Base-by-base conservation (phyloP, 2,888 invertebrate species). In the Hypsopygia costalis region DNA sequence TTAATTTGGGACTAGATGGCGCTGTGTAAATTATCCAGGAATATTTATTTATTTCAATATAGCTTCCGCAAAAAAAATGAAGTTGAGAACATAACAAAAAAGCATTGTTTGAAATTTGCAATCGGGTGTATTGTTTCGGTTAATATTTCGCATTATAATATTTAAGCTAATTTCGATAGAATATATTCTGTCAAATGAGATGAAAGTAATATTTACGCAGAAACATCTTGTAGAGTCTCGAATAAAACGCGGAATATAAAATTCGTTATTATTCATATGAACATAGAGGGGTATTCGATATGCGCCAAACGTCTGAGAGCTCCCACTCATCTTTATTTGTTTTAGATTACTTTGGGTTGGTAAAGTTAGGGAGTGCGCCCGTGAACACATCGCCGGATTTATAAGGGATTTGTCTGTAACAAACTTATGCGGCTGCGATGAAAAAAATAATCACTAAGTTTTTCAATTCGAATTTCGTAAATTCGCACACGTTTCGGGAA, bases 291-390 rank as follows among this genome's bases (percentile, higher is more conserved):
- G 64, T 67, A 72, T 75, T 78, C 69, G 73, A 79, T 79, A 82
- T 79, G 74, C 80, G 66, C 62, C 61, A 63, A 76, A 71, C 74
- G 76, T 81, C 61, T 71, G 67, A 62, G 68, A 70, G 71, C 66
- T 72, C 65, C 78, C 73, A 72, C 81, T 81, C 78, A 77, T 78
- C 77, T 81, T 81, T 85, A 83, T 85, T 81, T 83, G 81, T 81
- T 81, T 85, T 79, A 81, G 79, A 85, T 85, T 83, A 85, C 83
- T 83, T 83, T 77, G 81, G 81, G 80, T 62, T 60, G 53, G 55
- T 49, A 50, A 81, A 82, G 70, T 82, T 79, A 49, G 65, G 61
- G 64, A 61, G 58, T 55, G 56, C 30, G 27, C 33, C 16, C 61
- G 68, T 54, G 65, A 70, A 69, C 61, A 65, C 69, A 76, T 63